phyloP scores from a whole-genome alignment of 2,113 vertebrate genomes.

The Phalacrocorax brasilianus region DNA sequence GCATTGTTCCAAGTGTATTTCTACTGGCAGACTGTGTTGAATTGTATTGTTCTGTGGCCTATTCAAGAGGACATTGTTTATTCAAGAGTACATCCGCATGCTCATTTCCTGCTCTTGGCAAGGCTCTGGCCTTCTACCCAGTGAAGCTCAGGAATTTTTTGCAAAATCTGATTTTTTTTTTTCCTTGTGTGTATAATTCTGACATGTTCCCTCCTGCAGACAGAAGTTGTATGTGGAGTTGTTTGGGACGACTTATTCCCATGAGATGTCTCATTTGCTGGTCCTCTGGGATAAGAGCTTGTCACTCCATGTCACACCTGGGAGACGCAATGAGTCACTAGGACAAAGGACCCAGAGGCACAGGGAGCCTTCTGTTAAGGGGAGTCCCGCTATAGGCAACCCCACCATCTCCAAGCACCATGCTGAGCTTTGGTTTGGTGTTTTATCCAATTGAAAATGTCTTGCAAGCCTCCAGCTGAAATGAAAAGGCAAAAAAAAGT shows the following conservation, averaged over 20 bases:
- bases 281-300: background rate
- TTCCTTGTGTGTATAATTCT: background rate
- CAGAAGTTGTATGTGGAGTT: constrained; percentile 36
- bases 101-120: background rate
- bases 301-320: background rate
- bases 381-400: background rate
- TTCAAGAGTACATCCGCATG: background rate
- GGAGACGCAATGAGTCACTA: background rate
- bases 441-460: background rate
- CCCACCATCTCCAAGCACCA: background rate
- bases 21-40: background rate
- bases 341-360: background rate
- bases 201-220: background rate
- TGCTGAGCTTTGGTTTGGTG: accelerated
- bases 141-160: background rate
- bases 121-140: background rate
- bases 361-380: background rate
- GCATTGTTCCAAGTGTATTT: background rate
- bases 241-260: background rate
- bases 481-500: background rate
- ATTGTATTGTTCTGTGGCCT: background rate
- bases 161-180: background rate
- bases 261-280: background rate
- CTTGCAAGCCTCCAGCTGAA: background rate
- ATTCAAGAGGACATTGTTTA: background rate